These are phyloP conservation scores for Idaea aversata DNA, from an alignment of 2,888 invertebrate species.

Conservation along the genomic window DNA sequence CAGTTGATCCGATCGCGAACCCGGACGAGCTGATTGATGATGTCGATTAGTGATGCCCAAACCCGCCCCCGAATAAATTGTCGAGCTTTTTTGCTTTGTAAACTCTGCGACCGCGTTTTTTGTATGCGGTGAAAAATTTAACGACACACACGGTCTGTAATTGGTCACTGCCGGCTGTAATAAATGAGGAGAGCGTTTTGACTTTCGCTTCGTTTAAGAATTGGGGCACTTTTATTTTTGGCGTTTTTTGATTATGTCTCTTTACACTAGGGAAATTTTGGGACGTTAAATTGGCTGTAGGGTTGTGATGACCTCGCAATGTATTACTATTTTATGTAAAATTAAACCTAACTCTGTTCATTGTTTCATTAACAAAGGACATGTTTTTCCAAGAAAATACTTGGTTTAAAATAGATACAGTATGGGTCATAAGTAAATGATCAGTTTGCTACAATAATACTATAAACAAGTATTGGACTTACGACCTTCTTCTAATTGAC, in stretches of 20 bases:
- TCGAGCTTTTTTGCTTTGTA: slow-evolving; percentile 70
- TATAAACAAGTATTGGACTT: too few relatives aligned
- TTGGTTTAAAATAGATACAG: background rate
- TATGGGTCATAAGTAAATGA: too few relatives aligned
- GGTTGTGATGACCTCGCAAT: background rate
- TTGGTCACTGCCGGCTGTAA: slow-evolving; percentile 22
- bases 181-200: slow-evolving; percentile 15
- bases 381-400: background rate
- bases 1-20: slow-evolving; percentile 70
- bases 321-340: background rate
- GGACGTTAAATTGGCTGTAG: background rate
- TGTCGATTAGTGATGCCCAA: slow-evolving; percentile 78
- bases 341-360: background rate
- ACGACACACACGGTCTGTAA: slow-evolving; percentile 29
- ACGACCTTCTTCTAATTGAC: too few relatives aligned
- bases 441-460: too few relatives aligned
- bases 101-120: slow-evolving; percentile 55
- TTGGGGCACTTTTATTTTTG: background rate
- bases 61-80: slow-evolving; percentile 75
- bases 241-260: background rate
- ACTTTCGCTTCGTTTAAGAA: background rate
- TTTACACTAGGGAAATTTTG: background rate
- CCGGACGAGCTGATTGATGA: slow-evolving; percentile 75
- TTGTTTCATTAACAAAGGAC: background rate
- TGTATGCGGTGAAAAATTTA: slow-evolving; percentile 40